These are phyloP conservation scores for Philaenus spumarius DNA, from an alignment of 1,140 invertebrate species.

Conservation along the genomic window DNA sequence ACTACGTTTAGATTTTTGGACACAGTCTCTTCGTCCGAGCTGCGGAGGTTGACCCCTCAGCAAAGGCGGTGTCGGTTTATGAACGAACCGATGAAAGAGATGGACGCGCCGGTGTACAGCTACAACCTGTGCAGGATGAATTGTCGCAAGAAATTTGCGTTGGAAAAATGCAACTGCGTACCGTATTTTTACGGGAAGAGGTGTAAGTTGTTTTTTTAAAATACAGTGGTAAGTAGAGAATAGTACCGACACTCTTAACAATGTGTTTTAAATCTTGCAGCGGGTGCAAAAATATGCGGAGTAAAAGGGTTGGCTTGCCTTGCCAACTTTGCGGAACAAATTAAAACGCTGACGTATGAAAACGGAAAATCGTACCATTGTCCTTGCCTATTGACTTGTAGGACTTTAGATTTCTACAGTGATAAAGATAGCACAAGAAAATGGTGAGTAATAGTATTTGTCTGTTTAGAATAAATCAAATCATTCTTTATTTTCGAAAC, in stretches of 20 bases:
- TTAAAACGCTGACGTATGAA: slow-evolving; percentile 21
- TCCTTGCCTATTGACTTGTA: slow-evolving; percentile 32
- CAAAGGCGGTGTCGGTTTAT: slow-evolving; percentile 41
- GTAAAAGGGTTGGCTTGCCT: slow-evolving; percentile 41
- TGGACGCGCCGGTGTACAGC: slow-evolving; percentile 54
- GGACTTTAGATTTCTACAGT: slow-evolving; percentile 37
- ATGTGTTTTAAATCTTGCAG: slow-evolving; percentile 7
- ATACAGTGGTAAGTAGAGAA: slow-evolving; percentile 15
- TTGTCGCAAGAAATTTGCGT: slow-evolving; percentile 50
- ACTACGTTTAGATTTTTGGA: slow-evolving; percentile 45
- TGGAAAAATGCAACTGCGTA: slow-evolving; percentile 52
- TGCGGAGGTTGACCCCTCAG: slow-evolving; percentile 40
- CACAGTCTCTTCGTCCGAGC: slow-evolving; percentile 40
- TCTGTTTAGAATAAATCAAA: too few species aligned
- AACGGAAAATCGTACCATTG: slow-evolving; percentile 5
- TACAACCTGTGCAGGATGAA: slow-evolving; percentile 59
- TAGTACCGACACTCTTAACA: slow-evolving; percentile 36
- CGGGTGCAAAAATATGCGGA: slow-evolving; percentile 34
- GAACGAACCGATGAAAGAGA: slow-evolving; percentile 45
- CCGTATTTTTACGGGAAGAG: slow-evolving; percentile 37
- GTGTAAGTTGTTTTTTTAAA: slow-evolving; percentile 16
- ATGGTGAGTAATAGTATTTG: slow-evolving; percentile 33
- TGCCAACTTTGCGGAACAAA: slow-evolving; percentile 16
- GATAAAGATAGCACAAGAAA: slow-evolving; percentile 31
- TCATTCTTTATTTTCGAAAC: too few species aligned